Base-by-base conservation (phyloP, 2,113 vertebrate genomes). In the Nothoprocta perdicaria region DNA sequence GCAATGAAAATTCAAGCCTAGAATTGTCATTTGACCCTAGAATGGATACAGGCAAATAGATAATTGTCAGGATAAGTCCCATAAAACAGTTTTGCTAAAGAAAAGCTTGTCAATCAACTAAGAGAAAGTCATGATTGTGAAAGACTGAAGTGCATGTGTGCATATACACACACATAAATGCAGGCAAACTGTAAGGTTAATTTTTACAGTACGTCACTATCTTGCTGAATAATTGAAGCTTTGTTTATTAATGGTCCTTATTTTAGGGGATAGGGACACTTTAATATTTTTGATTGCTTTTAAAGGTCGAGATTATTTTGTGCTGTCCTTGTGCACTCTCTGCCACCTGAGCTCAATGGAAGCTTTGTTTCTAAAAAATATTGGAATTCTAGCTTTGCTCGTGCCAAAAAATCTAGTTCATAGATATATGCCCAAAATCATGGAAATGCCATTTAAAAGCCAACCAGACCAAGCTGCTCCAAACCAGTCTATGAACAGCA, bases 301-400 rank as follows among this genome's bases (percentile, higher is more conserved):
- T 74, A 69, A 61, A 73, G 12, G 26, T 6, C 24, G 21, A 79
- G 7, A 58, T 21, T 31, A 16, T 9, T 33, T 2, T 81, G 3
- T 58, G 24, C 5, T 43, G 12, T 63, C 9, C 35, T 82, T 33
- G 79, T 16, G 14, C 52, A 5, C 15, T 86, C 16, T 14, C 6
- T 40, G 33, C 26, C 63, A 69, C 53, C 50, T 82, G 41, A 71
- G 41, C 24, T 86, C 31, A 74, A 50, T 17, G 50, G 69, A 88
- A 92, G 15, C 67, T 80, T 92, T 31, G 31, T 5, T 67, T 86
- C 73, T 88, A 92, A 86, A 88, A 84, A 90, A 41, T 31, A 85
- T 77, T 71, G 61, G 88, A 65, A 69, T 91, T 75, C 29, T 83
- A 61, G n/a, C 61, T 68, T 93, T 78, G 66, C 12, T 29, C 4